Evolutionary conservation across 1,140 invertebrate genomes (phyloP), one percentile per base, ranked within the genome.

Genomic region (Aricia agestis): DNA sequence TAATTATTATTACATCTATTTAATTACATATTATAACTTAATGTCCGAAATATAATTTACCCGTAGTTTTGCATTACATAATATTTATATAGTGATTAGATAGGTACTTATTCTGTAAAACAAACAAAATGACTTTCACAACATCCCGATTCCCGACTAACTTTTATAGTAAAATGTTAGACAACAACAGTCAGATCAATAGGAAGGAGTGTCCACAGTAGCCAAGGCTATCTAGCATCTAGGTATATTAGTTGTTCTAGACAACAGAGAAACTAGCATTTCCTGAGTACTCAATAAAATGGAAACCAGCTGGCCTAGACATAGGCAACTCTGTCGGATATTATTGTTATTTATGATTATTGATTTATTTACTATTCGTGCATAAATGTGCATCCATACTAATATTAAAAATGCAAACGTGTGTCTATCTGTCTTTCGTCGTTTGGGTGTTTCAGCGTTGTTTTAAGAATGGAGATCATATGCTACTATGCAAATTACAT

Each of bases 301-400:
- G 59, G 59, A 63, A 63, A 63, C 17, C 11, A 25, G 59, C 10
- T 63, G 59, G 17, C 59, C 59, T 63, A 63, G 59, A 63, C 42
- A 52, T 52, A 2, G 42, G 11, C 13, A 52, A 15, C 13, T 3
- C 13, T 52, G 45, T 52, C 13, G 45, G 45, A 52, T 52, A 52
- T 15, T 52, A 52, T 15, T 36, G 36, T 36, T 57, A 57, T 57
- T 57, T 13, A 57, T 17, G 13, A 7, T 57, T 17, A 57, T 15
- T 57, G 13, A 57, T 57, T 57, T 57, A 13, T 17, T 57, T 15
- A 57, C 52, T 57, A 5, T 57, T 17, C n/a, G n/a, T 9, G 15
- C 10, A 13, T 63, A 25, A 11, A 63, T 63, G 19, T 25, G 19
- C 2, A 7, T 6, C 2, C 17, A 18, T 1, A 6, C n/a, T 25